Evolutionary conservation across 2,888 invertebrate genomes (phyloP).

Genomic region (Eulithis prunata): DNA sequence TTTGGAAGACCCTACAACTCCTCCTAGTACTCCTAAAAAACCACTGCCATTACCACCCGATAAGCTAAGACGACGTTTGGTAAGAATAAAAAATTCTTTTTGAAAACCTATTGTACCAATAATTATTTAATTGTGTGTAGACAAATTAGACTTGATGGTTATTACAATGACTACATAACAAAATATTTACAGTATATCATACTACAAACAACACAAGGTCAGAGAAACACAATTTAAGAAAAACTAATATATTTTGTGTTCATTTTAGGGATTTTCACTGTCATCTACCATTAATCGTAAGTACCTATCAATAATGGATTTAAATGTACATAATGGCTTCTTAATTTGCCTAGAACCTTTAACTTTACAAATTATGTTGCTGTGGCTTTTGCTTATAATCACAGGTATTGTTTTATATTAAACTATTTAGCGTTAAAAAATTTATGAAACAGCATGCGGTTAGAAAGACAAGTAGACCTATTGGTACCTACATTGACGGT

Average conservation of each 20-base stretch:
- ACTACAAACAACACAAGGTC: too few relatives aligned
- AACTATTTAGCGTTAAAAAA: not conserved
- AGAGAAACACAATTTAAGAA: too few relatives aligned
- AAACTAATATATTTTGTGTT: slow-evolving; percentile 9
- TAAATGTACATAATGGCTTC: too few relatives aligned
- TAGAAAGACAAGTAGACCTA: slow-evolving; percentile 28
- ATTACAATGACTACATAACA: too few relatives aligned
- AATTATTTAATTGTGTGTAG: not conserved
- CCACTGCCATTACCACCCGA: slow-evolving; percentile 25
- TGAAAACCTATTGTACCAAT: not conserved
- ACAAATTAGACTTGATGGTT: too few relatives aligned
- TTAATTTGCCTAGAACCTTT: too few relatives aligned
- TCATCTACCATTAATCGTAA: slow-evolving; percentile 6
- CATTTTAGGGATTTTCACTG: slow-evolving; percentile 17
- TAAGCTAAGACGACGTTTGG: slow-evolving; percentile 30
- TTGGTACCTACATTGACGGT: slow-evolving; percentile 53
- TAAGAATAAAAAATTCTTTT: slow-evolving; percentile 8
- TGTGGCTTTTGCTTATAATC: too few relatives aligned
- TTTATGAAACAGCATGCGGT: slow-evolving; percentile 4
- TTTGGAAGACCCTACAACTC: slow-evolving; percentile 18
- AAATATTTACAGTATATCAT: too few relatives aligned
- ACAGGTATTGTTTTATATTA: too few relatives aligned
- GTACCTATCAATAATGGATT: too few relatives aligned
- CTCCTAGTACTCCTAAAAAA: slow-evolving; percentile 16
- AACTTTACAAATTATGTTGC: too few relatives aligned